Evolutionary conservation across 2,797 vertebrate species (phyloP), one percentile per base, ranked within the genome.

Genomic region (Sebastes taczanowskii): DNA sequence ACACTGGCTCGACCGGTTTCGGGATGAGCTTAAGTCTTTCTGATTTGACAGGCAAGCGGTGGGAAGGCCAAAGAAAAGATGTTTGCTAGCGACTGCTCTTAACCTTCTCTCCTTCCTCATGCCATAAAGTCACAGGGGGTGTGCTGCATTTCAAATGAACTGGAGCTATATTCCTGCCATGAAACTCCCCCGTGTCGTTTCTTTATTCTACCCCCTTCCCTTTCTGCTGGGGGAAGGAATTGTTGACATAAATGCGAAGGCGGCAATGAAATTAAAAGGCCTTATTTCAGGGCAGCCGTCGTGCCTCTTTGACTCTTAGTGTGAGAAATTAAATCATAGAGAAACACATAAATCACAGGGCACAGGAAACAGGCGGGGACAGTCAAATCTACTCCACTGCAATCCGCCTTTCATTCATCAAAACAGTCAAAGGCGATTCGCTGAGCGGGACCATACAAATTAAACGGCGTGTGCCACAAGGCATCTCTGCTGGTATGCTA

Each of bases 321-420:
- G 89, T 86, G 94, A 92, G 90, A 94, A 96, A 96, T 96, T 92
- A 95, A 96, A 96, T 95, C 87, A 95, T 95, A 94, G 93, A 93
- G 93, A 95, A 95, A 95, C 94, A 95, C 95, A 97, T 96, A 96
- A 96, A 97, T 97, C 96, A 97, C 92, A 18, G 69, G 81, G 79
- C 85, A 63, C 90, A 88, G 91, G 91, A 90, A 91, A 93, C 90
- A 84, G 93, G 93, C 92, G 82, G 91, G 89, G 93, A 95, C 93
- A 95, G 95, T 95, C 94, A 94, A 89, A 96, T 96, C 93, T 93
- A 94, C 96, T 96, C 95, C 87, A 83, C 88, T 83, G 88, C 95
- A 96, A 97, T 96, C 92, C 93, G 80, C 92, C 93, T 94, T 95
- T 96, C 95, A 96, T 96, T 96, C 94, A 96, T 96, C 96, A 96